Percentiles rank a stretch among this genome's conserved stretches.
phyloP scores from a whole-genome alignment of 2,113 vertebrate genomes.

The Phrynocephalus versicolor region DNA sequence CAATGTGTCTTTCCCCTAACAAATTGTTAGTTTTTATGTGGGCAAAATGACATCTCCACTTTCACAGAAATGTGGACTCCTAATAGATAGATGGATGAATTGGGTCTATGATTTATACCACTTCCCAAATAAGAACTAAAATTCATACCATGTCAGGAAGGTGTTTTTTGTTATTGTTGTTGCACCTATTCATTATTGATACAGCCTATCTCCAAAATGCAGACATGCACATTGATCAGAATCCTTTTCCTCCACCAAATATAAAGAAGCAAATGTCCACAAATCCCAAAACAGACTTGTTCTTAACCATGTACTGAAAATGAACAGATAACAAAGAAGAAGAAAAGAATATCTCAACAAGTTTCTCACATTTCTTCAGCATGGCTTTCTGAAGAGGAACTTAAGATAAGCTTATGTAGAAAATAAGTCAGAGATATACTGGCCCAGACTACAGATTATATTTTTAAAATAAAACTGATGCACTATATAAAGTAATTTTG shows the following conservation, averaged over 20 bases:
- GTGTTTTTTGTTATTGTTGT: not conserved
- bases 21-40: not conserved
- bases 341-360: not conserved
- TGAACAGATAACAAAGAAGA: not conserved
- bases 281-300: not conserved
- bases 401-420: not conserved
- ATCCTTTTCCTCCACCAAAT: not conserved
- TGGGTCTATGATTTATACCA: not conserved
- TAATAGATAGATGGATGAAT: not conserved
- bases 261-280: not conserved
- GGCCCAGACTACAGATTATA: constrained; percentile 18
- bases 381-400: not conserved
- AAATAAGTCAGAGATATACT: not conserved
- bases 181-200: not conserved
- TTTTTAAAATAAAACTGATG: not conserved
- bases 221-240: too few relatives aligned
- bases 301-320: not conserved
- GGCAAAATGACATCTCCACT: not conserved
- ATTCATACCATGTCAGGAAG: not conserved
- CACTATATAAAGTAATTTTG: not conserved
- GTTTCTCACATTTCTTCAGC: not conserved
- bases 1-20: not conserved
- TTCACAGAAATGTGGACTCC: not conserved
- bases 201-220: too few relatives aligned
- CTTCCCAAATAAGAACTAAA: not conserved